These are phyloP conservation scores for Acinonyx jubatus DNA, from an alignment of 2,113 vertebrate genomes.

Conservation along the genomic window DNA sequence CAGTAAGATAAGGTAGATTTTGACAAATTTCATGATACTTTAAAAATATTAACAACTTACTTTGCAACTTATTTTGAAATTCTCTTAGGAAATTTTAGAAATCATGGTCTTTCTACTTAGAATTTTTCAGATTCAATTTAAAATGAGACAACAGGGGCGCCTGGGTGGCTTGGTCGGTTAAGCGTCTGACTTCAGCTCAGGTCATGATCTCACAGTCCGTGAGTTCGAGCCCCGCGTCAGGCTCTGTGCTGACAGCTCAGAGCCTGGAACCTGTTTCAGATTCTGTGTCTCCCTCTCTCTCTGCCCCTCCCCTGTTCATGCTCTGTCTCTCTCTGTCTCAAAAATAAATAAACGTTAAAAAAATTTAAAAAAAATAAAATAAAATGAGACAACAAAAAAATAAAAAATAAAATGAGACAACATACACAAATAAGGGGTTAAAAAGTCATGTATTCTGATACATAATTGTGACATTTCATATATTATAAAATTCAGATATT, in stretches of 20 bases:
- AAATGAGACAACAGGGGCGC: not conserved
- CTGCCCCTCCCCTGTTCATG: no score
- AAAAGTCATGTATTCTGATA: not conserved
- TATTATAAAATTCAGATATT: not conserved
- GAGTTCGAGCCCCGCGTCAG: no score
- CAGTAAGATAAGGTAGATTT: not conserved
- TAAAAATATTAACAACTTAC: not conserved
- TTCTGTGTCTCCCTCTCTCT: no score
- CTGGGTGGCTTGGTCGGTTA: no score
- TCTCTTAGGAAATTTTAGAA: conserved; percentile 44
- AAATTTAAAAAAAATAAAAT: no score
- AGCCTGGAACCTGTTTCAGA: no score
- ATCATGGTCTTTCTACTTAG: not conserved
- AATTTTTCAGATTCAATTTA: conserved; percentile 43
- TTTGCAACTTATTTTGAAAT: conserved; percentile 39
- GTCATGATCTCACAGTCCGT: no score
- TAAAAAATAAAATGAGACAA: not conserved
- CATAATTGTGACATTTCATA: not conserved
- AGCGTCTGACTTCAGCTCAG: no score
- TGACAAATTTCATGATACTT: not conserved
- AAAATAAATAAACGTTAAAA: no score
- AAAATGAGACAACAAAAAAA: not conserved
- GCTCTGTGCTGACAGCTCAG: no score
- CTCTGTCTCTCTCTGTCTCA: no score
- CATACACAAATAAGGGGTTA: not conserved